Percentiles rank a stretch among this genome's conserved stretches.
These are phyloP conservation scores for Nineta flava DNA, from an alignment of 2,888 invertebrate genomes.

Conservation along the genomic window DNA sequence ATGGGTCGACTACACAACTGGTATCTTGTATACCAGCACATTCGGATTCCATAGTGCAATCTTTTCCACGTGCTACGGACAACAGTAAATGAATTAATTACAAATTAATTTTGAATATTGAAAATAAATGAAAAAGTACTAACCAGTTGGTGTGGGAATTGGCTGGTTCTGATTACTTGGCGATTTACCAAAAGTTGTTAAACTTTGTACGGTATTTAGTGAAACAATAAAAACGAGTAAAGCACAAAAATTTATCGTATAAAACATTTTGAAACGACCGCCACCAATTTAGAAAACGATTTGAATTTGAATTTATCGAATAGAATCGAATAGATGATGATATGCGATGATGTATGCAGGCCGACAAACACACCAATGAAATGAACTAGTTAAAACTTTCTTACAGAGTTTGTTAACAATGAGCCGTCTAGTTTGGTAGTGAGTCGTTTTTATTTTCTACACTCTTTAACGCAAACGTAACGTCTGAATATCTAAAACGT, in stretches of 20 bases:
- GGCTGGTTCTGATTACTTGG: conserved; percentile 5
- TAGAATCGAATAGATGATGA: too few relatives aligned
- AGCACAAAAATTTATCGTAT: background rate
- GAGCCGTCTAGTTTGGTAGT: too few relatives aligned
- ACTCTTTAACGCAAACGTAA: too few relatives aligned
- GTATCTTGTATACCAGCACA: conserved; percentile 46
- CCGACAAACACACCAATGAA: too few relatives aligned
- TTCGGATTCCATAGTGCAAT: conserved; percentile 43
- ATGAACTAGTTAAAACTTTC: too few relatives aligned
- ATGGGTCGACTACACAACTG: conserved; percentile 47
- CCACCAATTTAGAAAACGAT: too few relatives aligned
- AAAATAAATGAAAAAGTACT: background rate
- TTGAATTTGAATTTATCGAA: too few relatives aligned
- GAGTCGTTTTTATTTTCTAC: too few relatives aligned
- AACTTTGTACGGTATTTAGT: background rate
- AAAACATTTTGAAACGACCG: conserved; percentile 4
- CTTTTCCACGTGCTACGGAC: conserved; percentile 33
- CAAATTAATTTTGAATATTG: background rate
- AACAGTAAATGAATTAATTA: background rate
- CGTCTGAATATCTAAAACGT: too few relatives aligned
- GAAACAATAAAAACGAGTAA: background rate
- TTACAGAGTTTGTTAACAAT: too few relatives aligned
- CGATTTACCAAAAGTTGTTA: conserved; percentile 5
- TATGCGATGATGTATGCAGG: too few relatives aligned
- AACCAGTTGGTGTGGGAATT: conserved; percentile 2